phyloP scores from a whole-genome alignment of 1,140 invertebrate species.

The Ips nitidus region DNA sequence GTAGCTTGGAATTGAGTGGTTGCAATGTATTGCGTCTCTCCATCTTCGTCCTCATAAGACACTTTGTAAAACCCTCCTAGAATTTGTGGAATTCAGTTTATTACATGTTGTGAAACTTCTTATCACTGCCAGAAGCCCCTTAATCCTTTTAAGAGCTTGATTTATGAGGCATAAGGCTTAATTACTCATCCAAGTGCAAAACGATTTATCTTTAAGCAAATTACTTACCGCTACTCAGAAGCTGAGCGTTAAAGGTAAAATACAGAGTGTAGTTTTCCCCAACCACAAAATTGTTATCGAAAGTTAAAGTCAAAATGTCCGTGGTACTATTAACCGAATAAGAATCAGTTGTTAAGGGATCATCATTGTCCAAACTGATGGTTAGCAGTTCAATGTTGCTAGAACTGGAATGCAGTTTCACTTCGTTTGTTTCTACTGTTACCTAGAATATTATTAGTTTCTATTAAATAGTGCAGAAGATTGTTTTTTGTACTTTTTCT shows the following conservation, averaged over 20 bases:
- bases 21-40: constrained; percentile 53
- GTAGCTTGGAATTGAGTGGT: constrained; percentile 81
- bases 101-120: background rate
- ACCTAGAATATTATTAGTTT: background rate
- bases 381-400: background rate
- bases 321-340: background rate
- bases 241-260: background rate
- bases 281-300: background rate
- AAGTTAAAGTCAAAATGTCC: constrained; percentile 6
- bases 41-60: constrained; percentile 7
- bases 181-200: background rate
- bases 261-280: constrained; percentile 4
- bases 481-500: background rate
- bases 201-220: background rate
- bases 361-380: background rate
- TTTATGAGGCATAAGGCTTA: background rate
- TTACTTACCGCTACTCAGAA: constrained; percentile 3
- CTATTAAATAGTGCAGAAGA: background rate
- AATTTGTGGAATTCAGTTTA: background rate
- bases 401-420: background rate
- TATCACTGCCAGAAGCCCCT: background rate
- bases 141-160: background rate
- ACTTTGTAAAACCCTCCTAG: constrained; percentile 28
- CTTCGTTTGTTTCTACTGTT: background rate
- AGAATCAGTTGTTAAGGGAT: background rate